Evolutionary conservation across 2,797 vertebrate genomes (phyloP).

Genomic region (Glossophaga mutica): DNA sequence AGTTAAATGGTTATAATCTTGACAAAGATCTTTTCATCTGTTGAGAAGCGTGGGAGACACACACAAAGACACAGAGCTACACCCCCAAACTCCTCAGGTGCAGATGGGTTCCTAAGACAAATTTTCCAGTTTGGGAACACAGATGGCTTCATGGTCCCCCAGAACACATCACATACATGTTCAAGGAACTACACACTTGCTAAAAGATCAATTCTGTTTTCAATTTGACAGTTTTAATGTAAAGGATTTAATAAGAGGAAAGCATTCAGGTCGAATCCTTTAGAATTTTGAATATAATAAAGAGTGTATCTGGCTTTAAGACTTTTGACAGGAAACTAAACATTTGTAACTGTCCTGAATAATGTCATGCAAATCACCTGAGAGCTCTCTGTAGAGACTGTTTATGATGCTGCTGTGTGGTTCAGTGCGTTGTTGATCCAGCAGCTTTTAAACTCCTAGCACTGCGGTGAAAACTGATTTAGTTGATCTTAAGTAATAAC

Average conservation of each 20-base stretch:
- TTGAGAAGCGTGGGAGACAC: conserved; percentile 17
- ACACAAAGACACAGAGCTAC: conserved; percentile 59
- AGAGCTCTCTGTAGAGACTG: background rate
- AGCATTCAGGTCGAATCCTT: background rate
- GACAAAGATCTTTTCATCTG: conserved; percentile 57
- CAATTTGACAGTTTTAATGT: background rate
- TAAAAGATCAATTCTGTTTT: background rate
- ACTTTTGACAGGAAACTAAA: background rate
- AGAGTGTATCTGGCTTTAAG: background rate
- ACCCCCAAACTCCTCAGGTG: conserved; percentile 45
- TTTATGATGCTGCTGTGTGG: background rate
- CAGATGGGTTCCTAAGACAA: background rate
- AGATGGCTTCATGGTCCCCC: background rate
- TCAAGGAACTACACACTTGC: background rate
- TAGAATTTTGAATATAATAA: background rate
- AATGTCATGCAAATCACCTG: background rate
- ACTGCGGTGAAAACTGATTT: background rate
- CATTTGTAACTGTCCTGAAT: background rate
- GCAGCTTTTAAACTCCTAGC: background rate
- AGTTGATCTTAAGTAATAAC: background rate
- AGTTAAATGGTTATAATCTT: conserved; percentile 35
- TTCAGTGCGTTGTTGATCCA: background rate
- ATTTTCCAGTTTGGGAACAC: background rate
- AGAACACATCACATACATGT: background rate
- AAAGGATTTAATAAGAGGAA: background rate